phyloP scores from a whole-genome alignment of 2,113 vertebrate species.

The Nyctereutes procyonoides region DNA sequence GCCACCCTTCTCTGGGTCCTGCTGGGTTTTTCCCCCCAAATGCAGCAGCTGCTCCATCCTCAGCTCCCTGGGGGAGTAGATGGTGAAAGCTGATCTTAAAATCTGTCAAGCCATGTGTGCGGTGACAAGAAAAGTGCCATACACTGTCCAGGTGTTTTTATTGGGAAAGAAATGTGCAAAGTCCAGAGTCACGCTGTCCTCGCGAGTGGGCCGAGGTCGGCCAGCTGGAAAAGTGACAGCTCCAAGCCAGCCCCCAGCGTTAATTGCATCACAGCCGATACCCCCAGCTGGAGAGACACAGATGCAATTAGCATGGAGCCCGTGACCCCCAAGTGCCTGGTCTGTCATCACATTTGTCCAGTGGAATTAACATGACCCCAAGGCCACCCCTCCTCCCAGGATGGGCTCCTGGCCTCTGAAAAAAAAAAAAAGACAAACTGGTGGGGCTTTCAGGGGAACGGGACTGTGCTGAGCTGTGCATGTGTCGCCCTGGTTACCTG shows the following conservation, averaged over 20 bases:
- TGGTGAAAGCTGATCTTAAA: constrained; percentile 7
- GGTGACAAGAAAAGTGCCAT: constrained; percentile 8
- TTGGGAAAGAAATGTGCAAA: constrained; percentile 68
- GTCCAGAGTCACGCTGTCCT: not conserved
- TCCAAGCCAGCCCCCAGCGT: fast-evolving
- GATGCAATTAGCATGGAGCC: not conserved
- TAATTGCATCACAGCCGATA: constrained; percentile 19
- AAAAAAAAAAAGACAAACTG: not conserved
- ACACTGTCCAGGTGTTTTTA: constrained; percentile 61
- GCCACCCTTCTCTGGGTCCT: fast-evolving
- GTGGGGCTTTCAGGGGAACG: fast-evolving
- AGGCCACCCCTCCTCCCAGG: not conserved
- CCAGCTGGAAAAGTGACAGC: constrained; percentile 36
- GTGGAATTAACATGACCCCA: not conserved
- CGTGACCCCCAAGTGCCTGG: not conserved
- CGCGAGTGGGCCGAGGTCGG: not conserved
- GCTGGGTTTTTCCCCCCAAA: fast-evolving
- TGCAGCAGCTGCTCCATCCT: not conserved
- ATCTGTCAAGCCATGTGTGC: not conserved
- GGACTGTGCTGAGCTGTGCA: not conserved
- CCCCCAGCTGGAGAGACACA: not conserved
- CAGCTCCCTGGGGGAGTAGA: not conserved
- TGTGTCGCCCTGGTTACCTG: not conserved
- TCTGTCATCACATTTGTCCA: not conserved
- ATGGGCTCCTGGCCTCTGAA: not conserved